Conservation (phyloP, 2,797 vertebrate genomes). For the Percopsis omiscomaycus region DNA sequence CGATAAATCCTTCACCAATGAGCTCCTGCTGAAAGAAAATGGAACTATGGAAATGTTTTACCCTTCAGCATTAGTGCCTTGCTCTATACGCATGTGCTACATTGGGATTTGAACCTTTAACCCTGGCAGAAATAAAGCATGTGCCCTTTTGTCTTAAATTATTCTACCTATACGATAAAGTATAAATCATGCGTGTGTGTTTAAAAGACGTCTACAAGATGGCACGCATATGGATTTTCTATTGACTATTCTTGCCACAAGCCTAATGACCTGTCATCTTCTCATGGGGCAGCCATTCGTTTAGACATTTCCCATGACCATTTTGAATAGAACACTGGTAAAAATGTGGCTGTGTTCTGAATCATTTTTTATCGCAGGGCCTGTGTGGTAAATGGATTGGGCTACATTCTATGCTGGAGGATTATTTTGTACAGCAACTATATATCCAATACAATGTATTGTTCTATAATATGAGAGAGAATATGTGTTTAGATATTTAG, state of each 20-base stretch:
- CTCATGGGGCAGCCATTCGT: conserved; percentile 11
- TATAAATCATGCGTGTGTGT: conserved; percentile 18
- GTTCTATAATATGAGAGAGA: too few species aligned
- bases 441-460: too few species aligned
- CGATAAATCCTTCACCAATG: too few species aligned
- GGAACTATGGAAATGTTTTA: too few species aligned
- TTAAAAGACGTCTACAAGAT: not conserved
- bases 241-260: conserved; percentile 29
- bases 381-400: not conserved
- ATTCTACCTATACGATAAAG: not conserved
- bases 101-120: too few species aligned
- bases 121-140: too few species aligned
- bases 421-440: not conserved
- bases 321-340: conserved; percentile 34
- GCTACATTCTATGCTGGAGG: conserved; percentile 7
- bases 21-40: too few species aligned
- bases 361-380: conserved; percentile 37
- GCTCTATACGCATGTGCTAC: too few species aligned
- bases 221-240: conserved; percentile 13
- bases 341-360: conserved; percentile 28
- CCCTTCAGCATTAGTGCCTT: too few species aligned
- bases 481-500: conserved; percentile 12
- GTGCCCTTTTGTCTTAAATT: too few species aligned
- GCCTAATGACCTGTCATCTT: conserved; percentile 19
- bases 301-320: conserved; percentile 47